Conservation (phyloP, 2,797 vertebrate species). For the Esox lucius region DNA sequence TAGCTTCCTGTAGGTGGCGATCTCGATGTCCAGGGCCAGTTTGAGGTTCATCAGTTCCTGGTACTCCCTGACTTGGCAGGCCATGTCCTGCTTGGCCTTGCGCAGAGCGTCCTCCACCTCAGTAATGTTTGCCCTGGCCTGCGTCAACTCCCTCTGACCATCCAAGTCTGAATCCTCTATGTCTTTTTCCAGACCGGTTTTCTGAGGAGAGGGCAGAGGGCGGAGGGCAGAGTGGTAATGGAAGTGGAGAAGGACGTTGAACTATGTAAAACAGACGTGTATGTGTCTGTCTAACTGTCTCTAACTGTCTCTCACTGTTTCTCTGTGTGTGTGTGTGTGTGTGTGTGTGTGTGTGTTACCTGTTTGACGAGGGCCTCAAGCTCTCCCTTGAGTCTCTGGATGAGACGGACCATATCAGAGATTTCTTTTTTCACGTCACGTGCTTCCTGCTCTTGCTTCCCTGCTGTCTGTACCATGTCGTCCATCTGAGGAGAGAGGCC, state of each 20-base stretch:
- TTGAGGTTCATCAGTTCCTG: conserved; percentile 83
- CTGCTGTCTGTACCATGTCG: conserved; percentile 53
- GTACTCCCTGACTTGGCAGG: conserved; percentile 71
- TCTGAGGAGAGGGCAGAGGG: conserved; percentile 42
- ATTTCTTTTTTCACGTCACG: conserved; percentile 70
- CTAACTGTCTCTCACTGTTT: neutral
- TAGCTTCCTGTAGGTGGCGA: conserved; percentile 81
- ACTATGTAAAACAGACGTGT: neutral
- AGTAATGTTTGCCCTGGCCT: conserved; percentile 52
- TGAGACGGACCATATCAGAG: conserved; percentile 65
- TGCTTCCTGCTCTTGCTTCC: conserved; percentile 71
- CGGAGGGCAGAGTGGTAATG: neutral
- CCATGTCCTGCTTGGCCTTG: conserved; percentile 68
- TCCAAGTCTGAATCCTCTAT: conserved; percentile 48
- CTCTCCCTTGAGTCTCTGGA: conserved; percentile 74
- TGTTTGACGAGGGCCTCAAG: conserved; percentile 66
- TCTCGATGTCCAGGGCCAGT: conserved; percentile 84
- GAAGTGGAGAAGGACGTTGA: neutral
- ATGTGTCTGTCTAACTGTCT: neutral
- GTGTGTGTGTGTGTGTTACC: conserved; percentile 50
- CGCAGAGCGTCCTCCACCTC: conserved; percentile 73
- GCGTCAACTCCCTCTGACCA: conserved; percentile 51
- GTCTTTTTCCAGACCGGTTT: conserved; percentile 62
- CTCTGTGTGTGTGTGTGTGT: too few relatives aligned
- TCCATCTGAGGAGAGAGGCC: conserved; percentile 59